Base-by-base conservation (phyloP, 2,888 invertebrate genomes). In the Ochropleura leucogaster region DNA sequence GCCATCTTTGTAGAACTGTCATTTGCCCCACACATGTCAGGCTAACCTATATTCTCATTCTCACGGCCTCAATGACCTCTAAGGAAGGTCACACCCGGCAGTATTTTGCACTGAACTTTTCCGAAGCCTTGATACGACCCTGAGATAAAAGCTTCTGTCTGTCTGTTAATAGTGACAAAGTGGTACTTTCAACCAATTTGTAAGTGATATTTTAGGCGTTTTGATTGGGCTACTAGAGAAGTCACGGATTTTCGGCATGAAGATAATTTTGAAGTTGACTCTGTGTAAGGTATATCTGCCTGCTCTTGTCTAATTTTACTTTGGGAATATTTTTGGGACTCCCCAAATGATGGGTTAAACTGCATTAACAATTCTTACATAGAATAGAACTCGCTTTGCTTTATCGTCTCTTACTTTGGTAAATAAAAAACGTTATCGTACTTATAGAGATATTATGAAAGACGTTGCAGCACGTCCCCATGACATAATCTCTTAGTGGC, bases 131-230 rank as follows among this genome's bases (percentile, higher is more conserved):
- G 47, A 59, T 40, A 42, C 5, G 30, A 57, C 80, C 77, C 69
- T 72, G 30, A 20, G 40, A 68, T 80, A 73, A 80, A 77, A 80
- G 80, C 66, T 63, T 72, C 16, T 18, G 40, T 51, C n/a, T 44
- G 42, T 55, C 55, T 12, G 20, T 42, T 67, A 67, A 73, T 55
- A 55, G 44, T 67, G 63, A 55, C 59, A 67, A 67, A 70, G 47
- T 75, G 20, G 18, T 9, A 42, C 10, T 68, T 20, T 40, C 40
- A 67, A 49, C 20, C 18, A 53, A 47, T 69, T 75, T 64, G n/a
- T 40, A 57, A 63, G 20, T 51, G 55, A 55, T 18, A 44, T 57
- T 65, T 47, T 3, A 40, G 30, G 9, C 47, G 12, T 20, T 63
- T 72, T 47, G 42, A 67, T 74, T 53, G 30, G 3, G 14, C 8